Evolutionary conservation across 2,888 invertebrate species (phyloP), one percentile per base, ranked within the genome.

Genomic region (Athrips mouffetella): DNA sequence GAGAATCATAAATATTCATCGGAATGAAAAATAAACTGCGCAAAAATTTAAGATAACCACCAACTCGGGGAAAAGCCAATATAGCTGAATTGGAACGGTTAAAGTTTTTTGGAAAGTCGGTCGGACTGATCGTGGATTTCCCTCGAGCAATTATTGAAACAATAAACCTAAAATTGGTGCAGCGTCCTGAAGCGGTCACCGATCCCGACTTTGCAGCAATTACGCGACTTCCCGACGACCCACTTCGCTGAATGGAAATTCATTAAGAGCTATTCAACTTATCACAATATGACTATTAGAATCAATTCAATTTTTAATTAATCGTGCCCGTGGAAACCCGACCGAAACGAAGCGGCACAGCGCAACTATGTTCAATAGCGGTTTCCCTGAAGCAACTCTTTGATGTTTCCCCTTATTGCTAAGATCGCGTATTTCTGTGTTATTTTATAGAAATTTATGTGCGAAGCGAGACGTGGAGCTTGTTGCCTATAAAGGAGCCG

Each of bases 151-250:
- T 87, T 86, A 85, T 78, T 68, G 79, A 82, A 82, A 87, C 86
- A 86, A 87, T 86, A 80, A 84, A 83, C 73, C 75, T 80, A 76
- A 83, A 86, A 85, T 84, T 85, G 74, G 77, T 73, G 78, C 79
- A 76, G 71, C 64, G 67, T 70, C 67, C 73, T 69, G 69, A 67
- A 71, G 76, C 74, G 80, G 82, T 80, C 78, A 78, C 79, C 67
- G 75, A 78, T 78, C 80, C 63, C 70, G 73, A 76, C 72, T 82
- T 77, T 69, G 75, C 74, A 73, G 73, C 78, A 81, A 81, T 81
- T 81, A 83, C 65, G 60, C 63, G 72, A 74, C 73, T 80, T 76
- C 73, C 74, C 71, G 65, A 55, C 78, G 77, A 83, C 80, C 83
- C 67, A 83, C 75, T 80, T 80, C 58, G 70, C 73, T 74, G 73